Conservation (phyloP, 1,140 invertebrate genomes). For the Brachionus manjavacas region DNA sequence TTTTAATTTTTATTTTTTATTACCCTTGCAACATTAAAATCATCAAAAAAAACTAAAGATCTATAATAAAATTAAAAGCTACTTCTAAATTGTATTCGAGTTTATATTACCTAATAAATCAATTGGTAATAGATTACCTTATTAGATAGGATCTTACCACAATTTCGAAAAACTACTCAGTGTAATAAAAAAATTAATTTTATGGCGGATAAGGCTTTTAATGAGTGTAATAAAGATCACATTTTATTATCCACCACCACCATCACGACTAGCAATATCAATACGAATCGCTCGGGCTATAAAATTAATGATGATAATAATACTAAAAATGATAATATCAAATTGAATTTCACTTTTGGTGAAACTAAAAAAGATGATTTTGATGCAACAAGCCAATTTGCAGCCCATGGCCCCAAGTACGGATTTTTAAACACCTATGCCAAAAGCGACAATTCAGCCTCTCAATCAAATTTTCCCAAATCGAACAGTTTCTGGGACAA, state of each 20-base stretch:
- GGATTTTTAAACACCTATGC: slow-evolving; percentile 11
- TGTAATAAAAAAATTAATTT: slow-evolving; percentile 20
- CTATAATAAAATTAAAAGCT: not conserved
- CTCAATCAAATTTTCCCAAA: not conserved
- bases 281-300: not conserved
- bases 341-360: slow-evolving; percentile 32
- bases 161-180: not conserved
- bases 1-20: slow-evolving; percentile 12
- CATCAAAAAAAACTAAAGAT: not conserved
- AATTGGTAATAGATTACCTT: slow-evolving; percentile 16
- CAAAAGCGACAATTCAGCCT: not conserved
- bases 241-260: slow-evolving; percentile 40
- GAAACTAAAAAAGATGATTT: not conserved
- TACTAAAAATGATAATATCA: slow-evolving; percentile 29
- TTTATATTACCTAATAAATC: slow-evolving; percentile 37
- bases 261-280: not conserved
- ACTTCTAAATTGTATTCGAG: not conserved
- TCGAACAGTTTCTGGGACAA: not conserved
- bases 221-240: slow-evolving; percentile 43
- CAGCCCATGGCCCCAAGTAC: not conserved
- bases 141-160: not conserved
- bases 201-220: slow-evolving; percentile 43
- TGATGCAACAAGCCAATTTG: not conserved
- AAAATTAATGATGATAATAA: slow-evolving; percentile 43
- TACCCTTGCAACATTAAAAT: slow-evolving; percentile 34